Evolutionary conservation across 2,888 invertebrate species (phyloP), one percentile per base, ranked within the genome.

Genomic region (Lasioglossum malachurum): DNA sequence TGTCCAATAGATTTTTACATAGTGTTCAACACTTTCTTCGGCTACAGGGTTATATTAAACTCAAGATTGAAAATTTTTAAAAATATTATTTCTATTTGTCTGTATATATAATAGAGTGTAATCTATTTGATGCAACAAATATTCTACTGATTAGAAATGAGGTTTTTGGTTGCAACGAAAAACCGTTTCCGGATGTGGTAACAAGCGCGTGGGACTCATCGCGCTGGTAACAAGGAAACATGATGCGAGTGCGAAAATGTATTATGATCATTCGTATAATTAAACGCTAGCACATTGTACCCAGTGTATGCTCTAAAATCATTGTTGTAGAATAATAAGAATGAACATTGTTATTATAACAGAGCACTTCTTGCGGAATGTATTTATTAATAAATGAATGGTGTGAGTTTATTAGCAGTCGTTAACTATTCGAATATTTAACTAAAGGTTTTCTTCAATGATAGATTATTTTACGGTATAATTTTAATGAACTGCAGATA

Each of bases 211-310:
- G 73, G 19, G 49, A 73, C 73, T 23, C 10, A 10, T n/a, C 10
- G 23, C 35, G 81, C 35, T 69, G 74, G 77, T 69, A 84, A 84
- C 46, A 19, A 71, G 82, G 78, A 82, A 84, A 82, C 71, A 31
- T 19, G 75, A 82, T 12, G 72, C 82, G 71, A 35, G 73, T 53
- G 78, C 31, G 53, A 64, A 75, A 72, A 35, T 41, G 16, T 35
- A 46, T 72, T 72, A 69, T 46, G 53, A 57, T 73, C 31, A 12
- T 12, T 27, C 23, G 19, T 35, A 73, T 49, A 49, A 73, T 73
- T 73, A 73, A 67, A 67, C 67, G 35, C 35, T 19, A 10, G 3
- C 19, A 19, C 23, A 35, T 35, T 19, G 35, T 8, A 19, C 31
- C 3, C 8, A 19, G 4, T 35, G 31, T 23, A 16, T 7, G 7